Evolutionary conservation across 2,113 vertebrate genomes (phyloP), one percentile per base, ranked within the genome.

Genomic region (Taxidea taxus): DNA sequence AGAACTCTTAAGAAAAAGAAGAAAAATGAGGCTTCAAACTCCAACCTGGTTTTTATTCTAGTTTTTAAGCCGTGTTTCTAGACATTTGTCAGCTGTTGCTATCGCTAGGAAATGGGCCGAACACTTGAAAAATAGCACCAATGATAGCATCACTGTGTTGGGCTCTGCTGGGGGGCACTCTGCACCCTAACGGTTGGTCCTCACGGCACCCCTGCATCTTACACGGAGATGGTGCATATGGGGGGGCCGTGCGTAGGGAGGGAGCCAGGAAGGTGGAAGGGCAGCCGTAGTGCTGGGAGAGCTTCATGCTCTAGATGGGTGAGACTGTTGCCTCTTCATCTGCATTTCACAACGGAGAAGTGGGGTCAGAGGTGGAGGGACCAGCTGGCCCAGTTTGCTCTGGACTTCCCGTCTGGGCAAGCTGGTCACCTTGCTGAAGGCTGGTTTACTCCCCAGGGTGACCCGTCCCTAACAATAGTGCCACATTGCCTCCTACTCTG

Each of bases 231-330:
- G 64, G 16, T 9, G 31, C 13, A 0, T 8, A 15, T 21, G 6
- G 13, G 25, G 25, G n/a, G 37, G 21, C 20, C 23, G 7, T 3
- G 13, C 6, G 23, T 13, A 21, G 11, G 31, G 20, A 31, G 37
- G 60, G 12, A 4, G 44, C 34, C 27, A 6, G 62, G 29, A 21
- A 15, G 31, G 14, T 31, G 3, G 27, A 21, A 39, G 27, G 51
- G 23, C 34, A 3, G 7, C 34, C 0, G 15, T 4, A 2, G 1
- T 10, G 0, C 18, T 0, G 7, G 60, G 54, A 4, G n/a, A 39
- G 31, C 64, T 31, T 25, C 21, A 10, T 4, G 13, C 15, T 23
- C 18, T 20, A 6, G 4, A 0, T 20, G 27, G 16, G 29, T 7
- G 1, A 9, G 39, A 16, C 2, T 6, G 16, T 3, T 23, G 10